Evolutionary conservation across 1,140 invertebrate species (phyloP).

Genomic region (Heliconius congener): DNA sequence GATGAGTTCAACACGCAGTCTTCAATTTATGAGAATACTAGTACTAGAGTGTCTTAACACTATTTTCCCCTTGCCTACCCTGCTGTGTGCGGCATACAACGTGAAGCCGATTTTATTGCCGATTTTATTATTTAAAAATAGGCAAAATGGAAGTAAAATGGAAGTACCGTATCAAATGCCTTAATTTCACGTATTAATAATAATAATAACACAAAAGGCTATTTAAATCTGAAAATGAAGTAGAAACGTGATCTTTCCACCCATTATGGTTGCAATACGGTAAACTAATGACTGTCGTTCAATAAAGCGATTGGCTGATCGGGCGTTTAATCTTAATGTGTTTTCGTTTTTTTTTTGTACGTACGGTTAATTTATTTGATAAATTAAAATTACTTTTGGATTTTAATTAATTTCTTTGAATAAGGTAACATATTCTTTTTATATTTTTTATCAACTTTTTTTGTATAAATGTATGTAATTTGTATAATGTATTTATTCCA

Average conservation of each 20-base stretch:
- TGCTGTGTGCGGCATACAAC: no score
- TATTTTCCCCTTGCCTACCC: no score
- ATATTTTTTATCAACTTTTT: no score
- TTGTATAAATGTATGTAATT: no score
- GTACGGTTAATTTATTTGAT: background rate
- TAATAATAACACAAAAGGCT: conserved; percentile 3
- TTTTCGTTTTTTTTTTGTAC: conserved; percentile 27
- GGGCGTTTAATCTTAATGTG: conserved; percentile 38
- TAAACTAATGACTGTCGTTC: conserved; percentile 39
- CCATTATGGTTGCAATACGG: conserved; percentile 37
- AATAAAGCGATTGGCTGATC: conserved; percentile 39
- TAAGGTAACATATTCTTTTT: background rate
- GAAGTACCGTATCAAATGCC: background rate
- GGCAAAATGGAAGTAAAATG: background rate
- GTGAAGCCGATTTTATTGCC: background rate
- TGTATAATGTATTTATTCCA: no score
- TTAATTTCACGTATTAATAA: conserved; percentile 7
- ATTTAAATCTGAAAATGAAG: conserved; percentile 17
- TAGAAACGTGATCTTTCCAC: conserved; percentile 29
- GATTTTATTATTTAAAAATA: background rate
- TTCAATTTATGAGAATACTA: no score
- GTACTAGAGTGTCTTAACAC: no score
- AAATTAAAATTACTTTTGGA: background rate
- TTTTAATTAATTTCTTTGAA: background rate
- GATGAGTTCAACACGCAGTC: no score